phyloP scores from a whole-genome alignment of 2,888 invertebrate species.

The Trissonchulus latispiculum region DNA sequence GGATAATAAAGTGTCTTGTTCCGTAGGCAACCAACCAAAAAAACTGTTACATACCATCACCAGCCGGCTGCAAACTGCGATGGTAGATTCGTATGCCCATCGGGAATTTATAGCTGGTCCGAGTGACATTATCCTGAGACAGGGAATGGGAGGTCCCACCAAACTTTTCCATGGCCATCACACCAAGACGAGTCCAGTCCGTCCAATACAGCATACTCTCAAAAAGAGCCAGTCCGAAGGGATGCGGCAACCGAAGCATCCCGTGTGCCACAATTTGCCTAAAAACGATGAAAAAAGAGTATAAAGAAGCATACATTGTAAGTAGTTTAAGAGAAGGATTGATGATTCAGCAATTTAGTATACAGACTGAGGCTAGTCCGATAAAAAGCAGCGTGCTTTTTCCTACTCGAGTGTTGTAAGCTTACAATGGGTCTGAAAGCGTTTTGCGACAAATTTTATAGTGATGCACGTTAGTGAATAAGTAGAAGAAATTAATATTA shows the following conservation, averaged over 20 bases:
- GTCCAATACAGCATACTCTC: conserved; percentile 89
- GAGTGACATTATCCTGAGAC: conserved; percentile 36
- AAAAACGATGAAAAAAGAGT: background rate
- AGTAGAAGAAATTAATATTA: too few relatives aligned
- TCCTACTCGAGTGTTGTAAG: too few relatives aligned
- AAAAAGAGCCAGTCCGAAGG: conserved; percentile 84
- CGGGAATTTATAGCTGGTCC: conserved; percentile 31
- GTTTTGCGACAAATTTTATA: too few relatives aligned
- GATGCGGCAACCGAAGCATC: conserved; percentile 67
- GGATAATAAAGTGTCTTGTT: too few relatives aligned
- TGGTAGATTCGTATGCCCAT: conserved; percentile 43
- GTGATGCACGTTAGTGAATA: too few relatives aligned
- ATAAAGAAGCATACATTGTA: too few relatives aligned
- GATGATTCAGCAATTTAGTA: too few relatives aligned
- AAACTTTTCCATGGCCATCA: conserved; percentile 41
- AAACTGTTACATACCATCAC: background rate
- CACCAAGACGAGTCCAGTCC: conserved; percentile 61
- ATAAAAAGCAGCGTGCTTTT: too few relatives aligned
- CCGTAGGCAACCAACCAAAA: too few relatives aligned
- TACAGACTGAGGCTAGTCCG: too few relatives aligned
- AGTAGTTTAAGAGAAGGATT: too few relatives aligned
- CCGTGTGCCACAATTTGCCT: conserved; percentile 16
- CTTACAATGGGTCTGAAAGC: too few relatives aligned
- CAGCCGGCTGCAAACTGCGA: conserved; percentile 36
- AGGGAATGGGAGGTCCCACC: conserved; percentile 35